These are phyloP conservation scores for Microcebus murinus DNA, from an alignment of 2,113 vertebrate genomes.

Conservation along the genomic window DNA sequence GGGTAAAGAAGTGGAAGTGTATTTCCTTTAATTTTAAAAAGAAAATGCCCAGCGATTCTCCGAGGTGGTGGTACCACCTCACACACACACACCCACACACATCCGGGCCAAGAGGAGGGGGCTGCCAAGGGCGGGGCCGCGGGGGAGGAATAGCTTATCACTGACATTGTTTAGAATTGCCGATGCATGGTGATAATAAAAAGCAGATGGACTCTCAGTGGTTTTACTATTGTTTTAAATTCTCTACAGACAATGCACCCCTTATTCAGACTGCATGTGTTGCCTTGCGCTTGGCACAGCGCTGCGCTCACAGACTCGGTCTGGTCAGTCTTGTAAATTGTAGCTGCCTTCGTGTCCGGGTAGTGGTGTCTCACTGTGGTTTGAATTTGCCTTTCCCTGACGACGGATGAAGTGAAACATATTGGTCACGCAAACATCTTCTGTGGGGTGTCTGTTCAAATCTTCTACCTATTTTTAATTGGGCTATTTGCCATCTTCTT, in stretches of 20 bases:
- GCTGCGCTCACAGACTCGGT: accelerated
- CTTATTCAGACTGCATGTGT: background rate
- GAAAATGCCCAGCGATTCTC: conserved; percentile 22
- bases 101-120: background rate
- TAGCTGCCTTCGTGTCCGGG: background rate
- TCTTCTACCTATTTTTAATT: background rate
- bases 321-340: background rate
- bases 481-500: background rate
- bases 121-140: background rate
- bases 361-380: background rate
- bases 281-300: background rate
- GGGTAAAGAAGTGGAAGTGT: background rate
- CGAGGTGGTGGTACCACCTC: background rate
- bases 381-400: conserved; percentile 28
- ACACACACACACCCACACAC: background rate
- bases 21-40: conserved; percentile 43
- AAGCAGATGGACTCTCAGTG: background rate
- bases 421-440: accelerated
- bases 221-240: conserved; percentile 20
- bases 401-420: background rate
- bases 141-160: background rate
- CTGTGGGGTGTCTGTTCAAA: background rate
- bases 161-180: background rate
- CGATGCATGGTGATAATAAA: background rate
- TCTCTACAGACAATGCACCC: background rate